Evolutionary conservation across 2,888 invertebrate genomes (phyloP).

Genomic region (Tanypteryx hageni): DNA sequence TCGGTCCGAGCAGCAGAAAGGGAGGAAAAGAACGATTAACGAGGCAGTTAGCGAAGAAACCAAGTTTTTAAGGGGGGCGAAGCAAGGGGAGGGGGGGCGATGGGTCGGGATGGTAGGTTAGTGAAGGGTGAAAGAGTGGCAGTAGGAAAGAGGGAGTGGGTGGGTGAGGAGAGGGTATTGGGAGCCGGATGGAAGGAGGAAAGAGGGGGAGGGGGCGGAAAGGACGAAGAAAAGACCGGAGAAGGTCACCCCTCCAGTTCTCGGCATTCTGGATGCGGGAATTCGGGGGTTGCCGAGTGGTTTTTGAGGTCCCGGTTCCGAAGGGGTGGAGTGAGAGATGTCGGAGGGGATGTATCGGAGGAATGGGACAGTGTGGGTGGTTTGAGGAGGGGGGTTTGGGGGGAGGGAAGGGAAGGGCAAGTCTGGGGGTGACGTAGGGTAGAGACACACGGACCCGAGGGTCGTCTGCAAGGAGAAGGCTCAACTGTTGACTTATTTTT

Average conservation of each 20-base stretch:
- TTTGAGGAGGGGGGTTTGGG: neutral
- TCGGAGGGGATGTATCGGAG: too few species aligned
- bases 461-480: neutral
- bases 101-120: too few species aligned
- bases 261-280: neutral
- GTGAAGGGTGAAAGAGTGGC: too few species aligned
- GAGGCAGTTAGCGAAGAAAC: conserved; percentile 15
- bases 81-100: neutral
- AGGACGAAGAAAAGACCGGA: neutral
- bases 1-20: neutral
- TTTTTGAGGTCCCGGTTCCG: neutral
- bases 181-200: neutral
- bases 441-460: too few species aligned
- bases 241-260: neutral
- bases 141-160: too few species aligned
- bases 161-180: neutral
- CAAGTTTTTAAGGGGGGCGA: neutral
- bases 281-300: neutral
- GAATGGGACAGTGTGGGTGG: neutral
- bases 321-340: neutral
- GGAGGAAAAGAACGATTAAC: conserved; percentile 7
- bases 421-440: too few species aligned
- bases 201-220: too few species aligned
- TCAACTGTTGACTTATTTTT: too few species aligned
- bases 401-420: neutral